These are phyloP conservation scores for Opisthograptis luteolata DNA, from an alignment of 2,888 invertebrate species.

Conservation along the genomic window DNA sequence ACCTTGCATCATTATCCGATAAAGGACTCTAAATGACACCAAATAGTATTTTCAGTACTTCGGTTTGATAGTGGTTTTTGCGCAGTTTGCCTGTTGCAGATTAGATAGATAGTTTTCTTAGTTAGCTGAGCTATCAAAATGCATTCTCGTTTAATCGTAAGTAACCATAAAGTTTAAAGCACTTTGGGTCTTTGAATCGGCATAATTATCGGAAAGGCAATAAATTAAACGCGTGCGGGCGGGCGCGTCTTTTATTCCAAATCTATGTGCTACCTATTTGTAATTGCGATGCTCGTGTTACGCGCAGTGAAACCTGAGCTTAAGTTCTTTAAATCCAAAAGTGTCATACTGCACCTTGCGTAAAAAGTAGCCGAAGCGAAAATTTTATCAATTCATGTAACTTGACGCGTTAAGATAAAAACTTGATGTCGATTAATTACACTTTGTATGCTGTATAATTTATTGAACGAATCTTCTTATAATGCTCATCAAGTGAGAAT, in stretches of 20 bases:
- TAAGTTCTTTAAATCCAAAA: slow-evolving; percentile 34
- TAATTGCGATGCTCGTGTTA: neutral
- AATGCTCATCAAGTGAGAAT: slow-evolving; percentile 26
- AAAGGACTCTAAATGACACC: too few relatives aligned
- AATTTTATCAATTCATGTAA: slow-evolving; percentile 50
- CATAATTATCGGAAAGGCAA: slow-evolving; percentile 78
- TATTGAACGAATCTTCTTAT: slow-evolving; percentile 40
- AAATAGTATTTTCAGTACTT: too few relatives aligned
- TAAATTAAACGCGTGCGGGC: slow-evolving; percentile 67
- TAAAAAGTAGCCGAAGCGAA: slow-evolving; percentile 44
- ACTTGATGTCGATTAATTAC: slow-evolving; percentile 59
- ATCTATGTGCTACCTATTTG: neutral
- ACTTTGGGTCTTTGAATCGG: slow-evolving; percentile 71
- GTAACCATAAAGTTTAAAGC: slow-evolving; percentile 67
- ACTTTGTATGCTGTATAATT: slow-evolving; percentile 52
- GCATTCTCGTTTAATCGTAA: slow-evolving; percentile 44
- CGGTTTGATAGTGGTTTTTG: too few relatives aligned
- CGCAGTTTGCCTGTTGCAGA: too few relatives aligned
- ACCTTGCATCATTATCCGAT: too few relatives aligned
- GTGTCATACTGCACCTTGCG: slow-evolving; percentile 44
- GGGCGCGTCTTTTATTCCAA: slow-evolving; percentile 44
- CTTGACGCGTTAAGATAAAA: slow-evolving; percentile 53
- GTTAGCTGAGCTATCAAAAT: slow-evolving; percentile 37
- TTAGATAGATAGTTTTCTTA: neutral
- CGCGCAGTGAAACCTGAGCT: slow-evolving; percentile 1